Evolutionary conservation across 2,888 invertebrate species (phyloP), one percentile per base, ranked within the genome.

Genomic region (Erebia aethiops): DNA sequence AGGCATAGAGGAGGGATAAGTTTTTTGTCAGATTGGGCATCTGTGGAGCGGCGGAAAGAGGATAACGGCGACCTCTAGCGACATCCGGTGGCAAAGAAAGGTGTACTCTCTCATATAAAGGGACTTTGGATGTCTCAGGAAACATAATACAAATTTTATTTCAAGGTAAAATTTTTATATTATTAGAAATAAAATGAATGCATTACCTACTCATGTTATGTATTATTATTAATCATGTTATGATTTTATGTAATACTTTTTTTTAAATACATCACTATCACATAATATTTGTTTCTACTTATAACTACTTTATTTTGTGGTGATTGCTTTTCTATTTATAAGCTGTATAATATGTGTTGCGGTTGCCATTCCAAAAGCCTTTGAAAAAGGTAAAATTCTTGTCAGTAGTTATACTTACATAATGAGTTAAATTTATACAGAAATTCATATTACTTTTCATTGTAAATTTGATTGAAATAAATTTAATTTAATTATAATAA

Each of bases 311-410:
- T 54, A 57, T 69, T 77, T 72, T 11, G 58, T 57, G 70, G 70
- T 74, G 68, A 75, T 74, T 76, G 71, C 74, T 75, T 76, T 75
- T 76, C 68, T 77, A 77, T 82, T 83, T 73, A 76, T 76, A 73
- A 76, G 78, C 77, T 81, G 78, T 80, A 81, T 77, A 79, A 81
- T 77, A 79, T 81, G 80, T 75, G 76, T 83, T 84, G 88, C 82
- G 87, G 84, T 89, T 90, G 91, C 92, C 92, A 92, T 92, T 91
- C 91, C 92, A 90, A 86, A 74, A 85, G 82, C 91, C 91, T 92
- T 92, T 91, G 67, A 83, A 90, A 92, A 92, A 92, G 92, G 92
- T 90, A 84, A 82, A 86, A 89, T 89, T 92, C 92, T 92, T 92
- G 92, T 92, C 92, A 92, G 90, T 92, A 92, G 93, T 82, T 89